These are phyloP conservation scores for Pituophis catenifer DNA, from an alignment of 2,113 vertebrate species.

Conservation along the genomic window DNA sequence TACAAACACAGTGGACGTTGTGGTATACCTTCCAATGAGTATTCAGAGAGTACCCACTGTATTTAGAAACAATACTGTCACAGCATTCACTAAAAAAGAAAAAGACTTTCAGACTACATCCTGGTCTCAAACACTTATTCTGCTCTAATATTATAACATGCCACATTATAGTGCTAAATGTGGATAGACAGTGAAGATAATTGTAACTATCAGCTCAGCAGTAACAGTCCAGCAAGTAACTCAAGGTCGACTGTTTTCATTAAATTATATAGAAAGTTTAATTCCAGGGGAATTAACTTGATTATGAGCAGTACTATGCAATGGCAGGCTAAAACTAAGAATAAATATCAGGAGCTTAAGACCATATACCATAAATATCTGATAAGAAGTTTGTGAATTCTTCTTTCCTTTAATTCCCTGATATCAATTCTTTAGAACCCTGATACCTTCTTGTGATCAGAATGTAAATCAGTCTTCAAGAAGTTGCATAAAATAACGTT, in stretches of 20 bases:
- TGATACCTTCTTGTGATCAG: not conserved
- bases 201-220: not conserved
- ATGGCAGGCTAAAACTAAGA: not conserved
- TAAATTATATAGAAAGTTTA: not conserved
- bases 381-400: not conserved
- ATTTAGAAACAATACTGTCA: not conserved
- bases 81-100: not conserved
- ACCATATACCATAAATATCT: not conserved
- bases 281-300: not conserved
- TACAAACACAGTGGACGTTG: not conserved
- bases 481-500: slow-evolving; percentile 15
- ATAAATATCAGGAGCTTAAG: not conserved
- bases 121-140: not conserved
- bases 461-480: slow-evolving; percentile 29
- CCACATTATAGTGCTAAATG: not conserved
- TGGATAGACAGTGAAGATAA: not conserved
- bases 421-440: not conserved
- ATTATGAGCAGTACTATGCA: not conserved
- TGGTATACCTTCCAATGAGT: not conserved
- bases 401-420: not conserved
- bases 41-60: not conserved
- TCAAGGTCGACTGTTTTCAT: not conserved
- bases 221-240: not conserved
- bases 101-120: not conserved
- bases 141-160: not conserved